Evolutionary conservation across 2,113 vertebrate species (phyloP), one percentile per base, ranked within the genome.

Genomic region (Xerus inauris): DNA sequence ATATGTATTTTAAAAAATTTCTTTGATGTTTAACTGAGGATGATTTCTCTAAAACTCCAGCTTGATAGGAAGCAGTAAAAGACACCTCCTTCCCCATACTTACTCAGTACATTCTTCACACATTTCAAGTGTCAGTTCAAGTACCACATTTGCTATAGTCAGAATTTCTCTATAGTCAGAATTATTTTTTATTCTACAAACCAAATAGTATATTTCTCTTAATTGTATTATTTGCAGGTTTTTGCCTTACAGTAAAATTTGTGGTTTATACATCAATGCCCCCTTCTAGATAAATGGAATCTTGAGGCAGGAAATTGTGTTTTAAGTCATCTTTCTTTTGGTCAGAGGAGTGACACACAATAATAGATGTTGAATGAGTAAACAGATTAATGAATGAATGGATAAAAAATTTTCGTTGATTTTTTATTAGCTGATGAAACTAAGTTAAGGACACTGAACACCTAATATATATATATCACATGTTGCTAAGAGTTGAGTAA

Each of bases 271-370:
- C 83, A 12, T 45, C n/a, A 75, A 40, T 77, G 72, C 57, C 3
- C 3, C 8, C 2, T 85, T 67, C 51, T 45, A 22, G 5, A 73
- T 10, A 83, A 10, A 45, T 19, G 42, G 81, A 91, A 4, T 69
- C 6, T 76, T 88, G 19, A 80, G 45, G 14, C 8, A 75, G 6
- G 7, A 87, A 94, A 35, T 17, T 38, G 14, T 83, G 17, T 79
- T 94, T 75, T 80, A 75, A 47, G 13, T 81, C 49, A 81, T 84
- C 13, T 85, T 96, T 92, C 51, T 94, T 73, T 85, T 81, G 14
- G 6, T 7, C 40, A 85, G 77, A 26, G 51, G 8, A 87, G 35
- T 96, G 6, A 17, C 45, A 82, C 16, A 90, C 14, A 72, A 32
- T 54, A 87, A 59, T 72, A 77, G 67, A 47, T 84, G 1, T 35